These are phyloP conservation scores for Lamprotornis superbus DNA, from an alignment of 2,113 vertebrate genomes.

Conservation along the genomic window DNA sequence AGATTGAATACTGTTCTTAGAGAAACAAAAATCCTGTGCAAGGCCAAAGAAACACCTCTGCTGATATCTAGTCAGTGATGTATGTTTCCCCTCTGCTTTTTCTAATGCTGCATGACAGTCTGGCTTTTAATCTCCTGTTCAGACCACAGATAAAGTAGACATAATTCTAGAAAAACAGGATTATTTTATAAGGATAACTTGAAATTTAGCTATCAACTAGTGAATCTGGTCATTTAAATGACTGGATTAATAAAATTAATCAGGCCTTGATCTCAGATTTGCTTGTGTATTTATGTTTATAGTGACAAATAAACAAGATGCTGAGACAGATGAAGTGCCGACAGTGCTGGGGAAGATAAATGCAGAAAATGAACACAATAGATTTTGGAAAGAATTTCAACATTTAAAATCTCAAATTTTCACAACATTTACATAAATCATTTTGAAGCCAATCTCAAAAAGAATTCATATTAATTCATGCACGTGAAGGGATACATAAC, in stretches of 20 bases:
- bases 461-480: neutral
- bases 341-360: neutral
- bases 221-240: neutral
- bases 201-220: neutral
- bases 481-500: fast-evolving
- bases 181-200: neutral
- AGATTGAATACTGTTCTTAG: neutral
- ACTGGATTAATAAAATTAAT: neutral
- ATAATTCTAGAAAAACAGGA: neutral
- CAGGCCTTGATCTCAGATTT: neutral
- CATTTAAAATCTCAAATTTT: neutral
- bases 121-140: neutral
- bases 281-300: neutral
- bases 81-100: neutral
- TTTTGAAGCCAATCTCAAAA: neutral
- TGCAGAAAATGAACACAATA: neutral
- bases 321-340: neutral
- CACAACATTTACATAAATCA: neutral
- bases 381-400: neutral
- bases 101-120: neutral
- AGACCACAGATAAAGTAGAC: neutral
- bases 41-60: neutral
- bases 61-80: neutral
- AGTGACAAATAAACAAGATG: neutral
- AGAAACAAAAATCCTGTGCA: neutral